Evolutionary conservation across 2,113 vertebrate species (phyloP).

Genomic region (Entosphenus tridentatus): DNA sequence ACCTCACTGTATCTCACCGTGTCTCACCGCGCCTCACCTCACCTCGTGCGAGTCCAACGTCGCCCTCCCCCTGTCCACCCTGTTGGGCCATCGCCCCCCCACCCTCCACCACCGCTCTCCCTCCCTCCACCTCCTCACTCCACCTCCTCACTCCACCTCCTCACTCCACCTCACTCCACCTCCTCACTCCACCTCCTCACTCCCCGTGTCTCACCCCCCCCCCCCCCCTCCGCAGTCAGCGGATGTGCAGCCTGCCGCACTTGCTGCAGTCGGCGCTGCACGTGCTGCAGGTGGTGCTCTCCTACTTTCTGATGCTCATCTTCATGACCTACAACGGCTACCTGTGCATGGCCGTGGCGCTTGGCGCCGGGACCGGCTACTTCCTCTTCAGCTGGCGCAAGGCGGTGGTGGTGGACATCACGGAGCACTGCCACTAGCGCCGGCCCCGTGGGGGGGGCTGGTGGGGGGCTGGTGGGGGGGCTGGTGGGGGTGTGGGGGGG

Average conservation of each 20-base stretch:
- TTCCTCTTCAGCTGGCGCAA: slow-evolving; percentile 98
- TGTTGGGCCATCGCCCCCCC: too few relatives aligned
- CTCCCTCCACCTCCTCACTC: too few relatives aligned
- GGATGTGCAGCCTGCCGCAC: slow-evolving; percentile 74
- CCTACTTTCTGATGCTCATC: slow-evolving; percentile 91
- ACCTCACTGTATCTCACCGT: too few relatives aligned
- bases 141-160: too few relatives aligned
- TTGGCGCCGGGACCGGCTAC: slow-evolving; percentile 61
- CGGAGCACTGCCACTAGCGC: slow-evolving; percentile 73
- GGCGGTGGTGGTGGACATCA: slow-evolving; percentile 89
- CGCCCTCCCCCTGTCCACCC: too few relatives aligned
- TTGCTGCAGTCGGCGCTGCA: slow-evolving; percentile 65
- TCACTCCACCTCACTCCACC: too few relatives aligned
- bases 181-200: too few relatives aligned
- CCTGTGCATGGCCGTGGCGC: slow-evolving; percentile 72
- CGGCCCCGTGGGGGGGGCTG: not conserved
- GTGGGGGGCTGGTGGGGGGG: too few relatives aligned
- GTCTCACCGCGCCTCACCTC: too few relatives aligned
- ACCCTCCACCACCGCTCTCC: too few relatives aligned
- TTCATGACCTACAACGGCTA: slow-evolving; percentile 98
- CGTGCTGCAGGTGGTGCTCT: slow-evolving; percentile 71
- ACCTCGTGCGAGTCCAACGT: too few relatives aligned
- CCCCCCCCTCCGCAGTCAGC: slow-evolving; percentile 32
- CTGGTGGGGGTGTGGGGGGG: too few relatives aligned
- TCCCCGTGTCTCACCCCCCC: slow-evolving; percentile 8